A percentile compares a stretch with the other conserved stretches of the same genome.
These are phyloP conservation scores for rat (Rattus norvegicus) DNA, from an alignment of 2,113 vertebrate genomes.

Conservation along the genomic window DNA sequence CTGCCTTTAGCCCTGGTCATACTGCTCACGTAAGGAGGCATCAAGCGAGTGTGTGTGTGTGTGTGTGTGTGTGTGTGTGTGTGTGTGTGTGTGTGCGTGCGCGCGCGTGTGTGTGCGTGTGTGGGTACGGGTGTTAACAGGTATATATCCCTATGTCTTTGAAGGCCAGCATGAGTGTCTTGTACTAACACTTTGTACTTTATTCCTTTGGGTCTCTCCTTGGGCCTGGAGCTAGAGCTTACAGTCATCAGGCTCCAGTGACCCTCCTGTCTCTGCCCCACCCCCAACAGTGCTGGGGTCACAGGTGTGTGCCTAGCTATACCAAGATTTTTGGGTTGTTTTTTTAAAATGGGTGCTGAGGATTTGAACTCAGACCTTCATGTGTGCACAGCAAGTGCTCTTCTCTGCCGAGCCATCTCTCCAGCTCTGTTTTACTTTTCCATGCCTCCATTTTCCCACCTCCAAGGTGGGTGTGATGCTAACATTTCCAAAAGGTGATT, in stretches of 20 bases:
- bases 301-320: neutral
- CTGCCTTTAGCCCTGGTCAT: neutral
- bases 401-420: neutral
- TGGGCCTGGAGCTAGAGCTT: neutral
- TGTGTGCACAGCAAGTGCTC: neutral
- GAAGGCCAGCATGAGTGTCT: neutral
- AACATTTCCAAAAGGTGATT: neutral
- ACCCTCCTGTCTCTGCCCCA: neutral
- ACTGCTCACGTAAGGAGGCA: neutral
- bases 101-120: too few species aligned
- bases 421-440: neutral
- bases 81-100: accelerated
- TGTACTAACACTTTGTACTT: neutral
- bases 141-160: neutral
- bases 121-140: too few species aligned
- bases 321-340: neutral
- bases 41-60: neutral
- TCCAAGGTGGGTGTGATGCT: neutral
- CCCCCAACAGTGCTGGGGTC: too few species aligned
- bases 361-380: neutral
- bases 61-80: neutral
- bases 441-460: neutral
- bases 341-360: neutral
- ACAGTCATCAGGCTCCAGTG: neutral
- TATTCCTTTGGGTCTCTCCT: neutral